phyloP scores from a whole-genome alignment of 2,113 vertebrate genomes.

The Acinonyx jubatus region DNA sequence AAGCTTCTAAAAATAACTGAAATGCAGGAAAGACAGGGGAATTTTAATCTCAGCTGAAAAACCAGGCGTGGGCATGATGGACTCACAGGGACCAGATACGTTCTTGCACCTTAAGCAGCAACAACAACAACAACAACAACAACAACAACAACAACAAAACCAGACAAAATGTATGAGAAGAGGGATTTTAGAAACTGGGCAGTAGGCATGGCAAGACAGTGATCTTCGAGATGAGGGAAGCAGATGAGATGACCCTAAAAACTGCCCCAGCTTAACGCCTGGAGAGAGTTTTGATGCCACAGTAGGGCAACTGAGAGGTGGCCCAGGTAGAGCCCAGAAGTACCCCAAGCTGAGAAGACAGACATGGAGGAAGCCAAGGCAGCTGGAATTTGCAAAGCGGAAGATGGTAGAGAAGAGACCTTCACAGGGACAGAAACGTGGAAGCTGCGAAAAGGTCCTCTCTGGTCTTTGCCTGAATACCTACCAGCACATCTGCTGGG shows the following conservation, averaged over 20 bases:
- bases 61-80: background rate
- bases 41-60: background rate
- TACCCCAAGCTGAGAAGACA: background rate
- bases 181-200: background rate
- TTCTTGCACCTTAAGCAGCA: background rate
- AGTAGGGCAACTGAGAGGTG: background rate
- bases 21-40: background rate
- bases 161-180: background rate
- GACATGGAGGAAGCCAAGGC: background rate
- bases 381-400: background rate
- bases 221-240: background rate
- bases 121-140: background rate
- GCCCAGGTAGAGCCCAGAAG: background rate
- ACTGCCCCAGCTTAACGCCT: background rate
- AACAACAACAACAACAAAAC: background rate
- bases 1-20: constrained; percentile 7
- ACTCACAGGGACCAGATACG: background rate
- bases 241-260: background rate
- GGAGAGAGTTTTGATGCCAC: background rate
- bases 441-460: background rate
- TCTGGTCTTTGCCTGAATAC: background rate
- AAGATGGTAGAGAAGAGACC: background rate
- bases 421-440: background rate
- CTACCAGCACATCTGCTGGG: background rate
- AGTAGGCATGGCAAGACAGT: rapidly evolving